Evolutionary conservation across 1,140 invertebrate species (phyloP).

Genomic region (Frieseomelitta varia): DNA sequence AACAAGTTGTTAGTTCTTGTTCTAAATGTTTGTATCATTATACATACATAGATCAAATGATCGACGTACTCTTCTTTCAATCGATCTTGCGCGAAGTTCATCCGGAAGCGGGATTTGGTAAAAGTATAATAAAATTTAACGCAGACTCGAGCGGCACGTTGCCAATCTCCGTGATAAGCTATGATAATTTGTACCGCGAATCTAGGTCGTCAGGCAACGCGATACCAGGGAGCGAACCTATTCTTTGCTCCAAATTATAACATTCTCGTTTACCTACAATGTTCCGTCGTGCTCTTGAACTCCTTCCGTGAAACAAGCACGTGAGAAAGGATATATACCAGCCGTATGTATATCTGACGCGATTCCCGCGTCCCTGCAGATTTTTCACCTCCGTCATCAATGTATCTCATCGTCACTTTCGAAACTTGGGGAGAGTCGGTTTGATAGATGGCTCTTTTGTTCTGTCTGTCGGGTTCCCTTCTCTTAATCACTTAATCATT

Average conservation of each 20-base stretch:
- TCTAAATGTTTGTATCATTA: no score
- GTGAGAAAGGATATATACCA: constrained; percentile 32
- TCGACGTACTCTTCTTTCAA: no score
- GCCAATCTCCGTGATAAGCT: constrained; percentile 18
- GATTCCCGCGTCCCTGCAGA: background rate
- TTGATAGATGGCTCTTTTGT: no score
- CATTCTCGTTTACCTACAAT: constrained; percentile 19
- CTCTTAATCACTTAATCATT: no score
- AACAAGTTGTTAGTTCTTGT: no score
- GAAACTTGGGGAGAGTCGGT: background rate
- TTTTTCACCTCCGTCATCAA: background rate
- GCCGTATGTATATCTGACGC: background rate
- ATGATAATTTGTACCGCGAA: constrained; percentile 33
- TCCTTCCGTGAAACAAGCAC: constrained; percentile 29
- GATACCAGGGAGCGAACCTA: background rate
- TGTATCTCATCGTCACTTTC: background rate
- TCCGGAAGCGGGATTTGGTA: background rate
- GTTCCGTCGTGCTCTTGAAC: background rate
- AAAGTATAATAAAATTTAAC: no score
- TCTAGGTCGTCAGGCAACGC: constrained; percentile 5
- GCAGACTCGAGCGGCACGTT: background rate
- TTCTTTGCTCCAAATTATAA: constrained; percentile 38
- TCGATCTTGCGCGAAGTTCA: background rate
- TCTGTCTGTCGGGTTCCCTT: no score
- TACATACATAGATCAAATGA: no score